Evolutionary conservation across 2,797 vertebrate species (phyloP).

Genomic region (Rhynchonycteris naso): DNA sequence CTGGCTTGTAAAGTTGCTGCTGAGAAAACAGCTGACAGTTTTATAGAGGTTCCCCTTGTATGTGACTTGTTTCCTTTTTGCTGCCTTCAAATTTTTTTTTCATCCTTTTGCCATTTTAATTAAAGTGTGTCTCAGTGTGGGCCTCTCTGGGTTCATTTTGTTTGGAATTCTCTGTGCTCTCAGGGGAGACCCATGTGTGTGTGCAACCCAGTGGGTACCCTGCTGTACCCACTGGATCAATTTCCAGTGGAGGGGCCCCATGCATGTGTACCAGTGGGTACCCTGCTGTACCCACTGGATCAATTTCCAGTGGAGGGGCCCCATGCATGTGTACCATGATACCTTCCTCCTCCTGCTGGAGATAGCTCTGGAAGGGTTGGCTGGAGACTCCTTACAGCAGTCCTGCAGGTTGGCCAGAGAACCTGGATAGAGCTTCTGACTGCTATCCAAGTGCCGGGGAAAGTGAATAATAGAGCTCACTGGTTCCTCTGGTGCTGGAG

Average conservation of each 20-base stretch:
- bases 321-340: background rate
- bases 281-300: background rate
- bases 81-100: background rate
- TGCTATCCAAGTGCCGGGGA: background rate
- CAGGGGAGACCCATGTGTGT: background rate
- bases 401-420: background rate
- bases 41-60: background rate
- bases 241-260: background rate
- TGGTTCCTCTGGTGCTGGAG: background rate
- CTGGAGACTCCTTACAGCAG: background rate
- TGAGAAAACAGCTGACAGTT: background rate
- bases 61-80: background rate
- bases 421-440: background rate
- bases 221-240: background rate
- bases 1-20: background rate
- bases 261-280: background rate
- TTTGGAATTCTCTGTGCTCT: background rate
- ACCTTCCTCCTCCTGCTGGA: background rate
- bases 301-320: background rate
- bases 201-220: too few relatives aligned
- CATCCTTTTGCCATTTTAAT: background rate
- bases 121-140: too few relatives aligned
- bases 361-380: background rate
- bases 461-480: background rate
- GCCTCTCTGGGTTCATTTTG: background rate